Conservation (phyloP, 2,888 invertebrate genomes). For the Thumatha senex region DNA sequence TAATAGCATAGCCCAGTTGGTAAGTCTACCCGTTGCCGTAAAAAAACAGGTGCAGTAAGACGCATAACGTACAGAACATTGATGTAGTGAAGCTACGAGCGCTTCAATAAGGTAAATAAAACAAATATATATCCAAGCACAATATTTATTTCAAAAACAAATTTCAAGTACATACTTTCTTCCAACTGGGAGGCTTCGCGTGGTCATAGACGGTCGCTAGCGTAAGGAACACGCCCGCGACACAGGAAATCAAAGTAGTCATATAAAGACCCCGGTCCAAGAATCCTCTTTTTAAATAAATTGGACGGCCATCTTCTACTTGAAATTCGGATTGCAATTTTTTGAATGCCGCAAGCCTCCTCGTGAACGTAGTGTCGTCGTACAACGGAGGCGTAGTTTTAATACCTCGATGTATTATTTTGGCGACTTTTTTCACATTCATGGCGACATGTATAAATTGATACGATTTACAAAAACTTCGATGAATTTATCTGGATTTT, state of each 20-base stretch:
- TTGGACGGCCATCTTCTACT: conserved; percentile 45
- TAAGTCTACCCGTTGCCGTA: too few species aligned
- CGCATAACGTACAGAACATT: too few species aligned
- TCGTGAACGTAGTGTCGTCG: background rate
- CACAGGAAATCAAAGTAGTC: conserved; percentile 29
- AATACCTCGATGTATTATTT: conserved; percentile 19
- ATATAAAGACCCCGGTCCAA: conserved; percentile 43
- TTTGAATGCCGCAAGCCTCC: conserved; percentile 29
- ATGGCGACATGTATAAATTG: background rate
- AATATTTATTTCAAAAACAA: conserved; percentile 1
- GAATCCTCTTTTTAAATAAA: conserved; percentile 44
- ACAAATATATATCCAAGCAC: background rate
- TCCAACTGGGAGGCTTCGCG: conserved; percentile 52
- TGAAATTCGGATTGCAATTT: conserved; percentile 49
- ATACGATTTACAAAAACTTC: background rate
- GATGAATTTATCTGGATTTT: background rate
- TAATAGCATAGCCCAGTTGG: too few species aligned
- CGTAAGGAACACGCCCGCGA: conserved; percentile 23
- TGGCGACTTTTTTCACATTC: background rate
- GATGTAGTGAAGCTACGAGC: background rate
- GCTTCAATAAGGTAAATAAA: background rate
- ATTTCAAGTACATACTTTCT: conserved; percentile 5
- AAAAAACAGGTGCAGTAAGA: too few species aligned
- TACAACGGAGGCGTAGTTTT: conserved; percentile 19
- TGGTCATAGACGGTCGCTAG: conserved; percentile 37